Conservation (phyloP, 2,113 vertebrate species). For the Bombycilla garrulus region DNA sequence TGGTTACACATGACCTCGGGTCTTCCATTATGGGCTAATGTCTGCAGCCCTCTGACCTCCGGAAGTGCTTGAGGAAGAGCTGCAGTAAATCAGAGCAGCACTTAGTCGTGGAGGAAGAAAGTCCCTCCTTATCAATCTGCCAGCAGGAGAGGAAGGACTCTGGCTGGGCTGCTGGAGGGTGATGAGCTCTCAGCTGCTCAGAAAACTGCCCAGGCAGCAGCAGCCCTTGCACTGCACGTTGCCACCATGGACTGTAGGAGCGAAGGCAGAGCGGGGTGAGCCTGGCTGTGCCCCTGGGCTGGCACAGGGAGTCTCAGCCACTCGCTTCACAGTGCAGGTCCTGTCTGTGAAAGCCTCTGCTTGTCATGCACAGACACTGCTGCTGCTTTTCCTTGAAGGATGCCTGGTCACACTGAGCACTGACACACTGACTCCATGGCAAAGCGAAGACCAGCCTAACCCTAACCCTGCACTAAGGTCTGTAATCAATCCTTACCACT, state of each 20-base stretch:
- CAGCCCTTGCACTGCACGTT: background rate
- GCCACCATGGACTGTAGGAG: background rate
- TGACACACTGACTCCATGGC: background rate
- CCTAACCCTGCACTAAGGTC: background rate
- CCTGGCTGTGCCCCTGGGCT: background rate
- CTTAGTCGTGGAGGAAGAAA: background rate
- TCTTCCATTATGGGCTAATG: constrained; percentile 67
- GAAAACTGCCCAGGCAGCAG: background rate
- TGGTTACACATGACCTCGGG: constrained; percentile 58
- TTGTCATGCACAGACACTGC: background rate
- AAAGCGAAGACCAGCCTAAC: background rate
- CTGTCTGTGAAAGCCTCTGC: background rate
- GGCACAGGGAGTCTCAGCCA: background rate
- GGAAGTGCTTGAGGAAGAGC: constrained; percentile 76
- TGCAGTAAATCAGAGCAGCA: constrained; percentile 71
- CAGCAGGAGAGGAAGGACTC: background rate
- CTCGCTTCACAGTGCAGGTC: background rate
- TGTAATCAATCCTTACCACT: background rate
- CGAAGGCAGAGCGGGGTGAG: fast-evolving
- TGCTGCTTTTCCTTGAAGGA: background rate
- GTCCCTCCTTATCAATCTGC: constrained; percentile 51
- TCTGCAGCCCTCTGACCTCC: constrained; percentile 73
- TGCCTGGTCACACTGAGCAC: background rate
- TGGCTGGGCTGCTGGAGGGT: background rate
- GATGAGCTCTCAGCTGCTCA: background rate